Base-by-base conservation (phyloP, 2,888 invertebrate species). In the Drosophila subsilvestris region DNA sequence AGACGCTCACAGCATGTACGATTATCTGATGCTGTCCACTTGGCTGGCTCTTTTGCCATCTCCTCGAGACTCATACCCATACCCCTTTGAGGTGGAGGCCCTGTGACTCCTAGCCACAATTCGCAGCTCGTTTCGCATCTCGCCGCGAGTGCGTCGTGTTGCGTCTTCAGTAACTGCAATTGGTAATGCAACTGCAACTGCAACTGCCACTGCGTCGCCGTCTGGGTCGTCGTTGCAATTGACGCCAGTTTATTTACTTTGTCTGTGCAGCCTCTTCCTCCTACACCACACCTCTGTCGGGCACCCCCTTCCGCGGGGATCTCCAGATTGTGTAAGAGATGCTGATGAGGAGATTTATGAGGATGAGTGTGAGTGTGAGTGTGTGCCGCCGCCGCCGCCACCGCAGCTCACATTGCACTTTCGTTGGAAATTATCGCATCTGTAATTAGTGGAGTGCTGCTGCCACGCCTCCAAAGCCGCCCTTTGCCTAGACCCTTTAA, bases 201-300 rank as follows among this genome's bases (percentile, higher is more conserved):
- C 53, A 42, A 42, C 42, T 10, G 17, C 42, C 27, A 32, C 48
- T 62, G 59, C 18, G 43, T 17, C 18, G 29, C 18, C 50, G 50
- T 45, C 65, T 63, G 63, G 66, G 66, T 63, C 66, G 66, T 63
- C 45, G 65, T 17, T 51, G 63, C 51, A 63, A 63, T 51, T 63
- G 63, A 51, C 37, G 63, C 44, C 67, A 53, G 32, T 54, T 66
- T 47, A 44, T 51, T 63, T 51, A 27, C n/a, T 63, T 63, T 63
- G 43, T 50, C 37, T 62, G 14, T 47, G 18, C 8, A 20, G 49
- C 54, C 43, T 54, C 25, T 27, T 17, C 25, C 17, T 8, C 45
- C 17, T 17, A 12, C 22, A 25, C 25, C 42, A 14, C 25, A 14
- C 32, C 32, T 5, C 25, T 50, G 42, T 43, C 44, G n/a, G 22